Conservation (phyloP, 1,140 invertebrate species). For the Chironomus striatipennis region DNA sequence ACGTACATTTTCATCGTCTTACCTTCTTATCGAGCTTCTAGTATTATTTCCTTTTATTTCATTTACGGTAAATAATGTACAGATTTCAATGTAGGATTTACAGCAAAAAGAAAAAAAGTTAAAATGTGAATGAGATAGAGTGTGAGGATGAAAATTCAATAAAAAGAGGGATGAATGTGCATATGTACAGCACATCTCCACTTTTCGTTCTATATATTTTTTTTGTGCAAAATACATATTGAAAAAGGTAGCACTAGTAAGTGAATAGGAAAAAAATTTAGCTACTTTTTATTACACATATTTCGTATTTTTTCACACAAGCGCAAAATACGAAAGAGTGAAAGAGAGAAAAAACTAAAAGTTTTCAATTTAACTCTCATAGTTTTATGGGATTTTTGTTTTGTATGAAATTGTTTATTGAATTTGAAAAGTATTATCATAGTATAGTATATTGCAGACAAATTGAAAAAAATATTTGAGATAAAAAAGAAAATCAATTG, state of each 20-base stretch:
- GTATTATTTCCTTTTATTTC: not conserved
- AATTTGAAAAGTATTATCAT: not conserved
- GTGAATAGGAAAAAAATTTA: not conserved
- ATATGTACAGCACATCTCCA: not conserved
- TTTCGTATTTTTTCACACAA: not conserved
- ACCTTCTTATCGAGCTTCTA: conserved; percentile 3
- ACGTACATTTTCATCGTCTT: conserved; percentile 12
- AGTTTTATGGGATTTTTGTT: not conserved
- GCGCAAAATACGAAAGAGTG: not conserved
- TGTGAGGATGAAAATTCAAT: not conserved
- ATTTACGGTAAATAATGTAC: conserved; percentile 3
- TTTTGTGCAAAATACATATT: too few relatives aligned
- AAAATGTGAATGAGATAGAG: too few relatives aligned
- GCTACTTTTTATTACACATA: not conserved
- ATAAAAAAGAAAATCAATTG: too few relatives aligned
- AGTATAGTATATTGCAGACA: not conserved
- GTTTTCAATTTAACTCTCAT: not conserved
- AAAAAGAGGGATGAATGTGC: not conserved
- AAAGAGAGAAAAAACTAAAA: not conserved
- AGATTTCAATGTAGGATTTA: not conserved
- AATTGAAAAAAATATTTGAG: not conserved
- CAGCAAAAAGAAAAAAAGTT: not conserved
- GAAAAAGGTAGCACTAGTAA: not conserved
- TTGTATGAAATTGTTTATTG: conserved; percentile 11
- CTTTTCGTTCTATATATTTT: not conserved